A percentile compares a stretch with the other conserved stretches of the same genome.
Evolutionary conservation across 2,888 invertebrate genomes (phyloP).

Genomic region (Lithosia quadra): DNA sequence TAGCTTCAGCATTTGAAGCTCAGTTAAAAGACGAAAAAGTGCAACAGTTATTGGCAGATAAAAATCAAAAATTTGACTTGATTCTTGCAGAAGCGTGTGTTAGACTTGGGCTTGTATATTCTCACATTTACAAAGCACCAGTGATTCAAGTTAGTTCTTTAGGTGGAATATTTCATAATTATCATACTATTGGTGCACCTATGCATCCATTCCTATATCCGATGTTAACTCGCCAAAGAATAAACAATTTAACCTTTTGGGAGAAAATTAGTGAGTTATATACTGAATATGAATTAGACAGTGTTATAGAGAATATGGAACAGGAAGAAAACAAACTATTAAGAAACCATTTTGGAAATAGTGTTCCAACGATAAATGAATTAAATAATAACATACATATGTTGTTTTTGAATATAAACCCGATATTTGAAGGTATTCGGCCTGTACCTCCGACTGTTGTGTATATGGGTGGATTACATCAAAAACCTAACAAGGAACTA

Average conservation of each 20-base stretch:
- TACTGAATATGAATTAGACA: neutral
- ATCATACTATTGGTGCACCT: constrained; percentile 32
- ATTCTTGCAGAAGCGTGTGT: constrained; percentile 58
- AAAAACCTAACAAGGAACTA: constrained; percentile 53
- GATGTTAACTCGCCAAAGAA: neutral
- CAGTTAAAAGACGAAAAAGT: constrained; percentile 17
- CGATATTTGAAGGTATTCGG: constrained; percentile 61
- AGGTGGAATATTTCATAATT: constrained; percentile 40
- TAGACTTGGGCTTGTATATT: constrained; percentile 47
- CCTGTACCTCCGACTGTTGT: constrained; percentile 71
- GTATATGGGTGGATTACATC: constrained; percentile 72
- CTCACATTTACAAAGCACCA: constrained; percentile 59
- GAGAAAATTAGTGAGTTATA: constrained; percentile 19
- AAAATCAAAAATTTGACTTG: constrained; percentile 48
- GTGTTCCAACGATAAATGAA: constrained; percentile 43
- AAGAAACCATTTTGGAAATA: constrained; percentile 28
- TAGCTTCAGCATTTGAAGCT: constrained; percentile 32
- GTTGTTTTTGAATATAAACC: constrained; percentile 72
- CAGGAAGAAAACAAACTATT: constrained; percentile 13
- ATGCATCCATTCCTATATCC: constrained; percentile 12
- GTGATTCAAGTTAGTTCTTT: constrained; percentile 64
- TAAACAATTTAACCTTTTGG: constrained; percentile 15
- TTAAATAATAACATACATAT: constrained; percentile 60
- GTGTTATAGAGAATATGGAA: constrained; percentile 12
- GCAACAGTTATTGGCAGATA: constrained; percentile 13